Evolutionary conservation across 2,113 vertebrate genomes (phyloP), one percentile per base, ranked within the genome.

Genomic region (Aphyosemion australe): DNA sequence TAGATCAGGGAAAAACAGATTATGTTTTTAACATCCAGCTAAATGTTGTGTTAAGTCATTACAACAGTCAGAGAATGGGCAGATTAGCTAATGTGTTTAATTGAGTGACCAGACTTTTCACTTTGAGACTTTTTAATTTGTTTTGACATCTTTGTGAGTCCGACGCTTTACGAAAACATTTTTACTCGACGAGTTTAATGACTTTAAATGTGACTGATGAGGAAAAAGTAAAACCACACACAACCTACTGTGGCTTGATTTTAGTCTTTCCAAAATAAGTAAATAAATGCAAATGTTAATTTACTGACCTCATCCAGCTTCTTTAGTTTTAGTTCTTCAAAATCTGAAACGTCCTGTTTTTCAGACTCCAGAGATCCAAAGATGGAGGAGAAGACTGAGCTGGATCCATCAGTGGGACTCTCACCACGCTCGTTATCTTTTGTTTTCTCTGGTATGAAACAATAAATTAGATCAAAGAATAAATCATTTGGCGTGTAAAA

Each of bases 401-500:
- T 8, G 2, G 93, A 92, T 45, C 88, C 89, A 32, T 95, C 93
- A 21, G 87, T 90, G 34, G 88, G 63, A 71, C 90, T 88, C 6
- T 95, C 95, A 1, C 93, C 82, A 50, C 81, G n/a, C 3, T 96
- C 95, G 0, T 76, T 85, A 12, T 98, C 96, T 76, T 91, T 95
- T 62, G 84, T 61, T 86, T 86, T 91, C 46, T 92, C 91, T 93
- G 68, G 16, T 79, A 53, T 37, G 26, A 37, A 57, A 64, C 31
- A 48, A 76, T 14, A 12, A 49, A 39, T n/a, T 20, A 26, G 13
- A 70, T 9, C 6, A 16, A 32, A 16, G 0, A 62, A 12, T 1
- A 12, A 6, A 21, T 13, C 3, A 34, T 12, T 7, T 21, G 4
- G 21, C 12, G 21, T 21, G 41, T 47, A 5, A 64, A 19, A 55